These are phyloP conservation scores for Platyrinchus mystaceus DNA, from an alignment of 2,797 vertebrate species.

Conservation along the genomic window DNA sequence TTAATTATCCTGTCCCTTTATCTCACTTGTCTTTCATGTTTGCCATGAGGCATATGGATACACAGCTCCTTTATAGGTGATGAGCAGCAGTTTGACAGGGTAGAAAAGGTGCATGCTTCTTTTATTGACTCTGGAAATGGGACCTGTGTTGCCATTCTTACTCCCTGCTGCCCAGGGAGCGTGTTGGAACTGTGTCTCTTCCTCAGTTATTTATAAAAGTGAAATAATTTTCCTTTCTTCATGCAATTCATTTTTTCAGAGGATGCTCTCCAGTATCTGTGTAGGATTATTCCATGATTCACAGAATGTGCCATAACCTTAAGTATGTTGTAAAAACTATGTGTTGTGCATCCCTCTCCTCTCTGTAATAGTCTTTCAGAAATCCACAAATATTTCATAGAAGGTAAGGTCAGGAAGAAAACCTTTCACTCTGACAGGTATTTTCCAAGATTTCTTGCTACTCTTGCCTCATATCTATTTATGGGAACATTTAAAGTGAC, in stretches of 20 bases:
- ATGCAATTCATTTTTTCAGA: neutral
- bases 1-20: neutral
- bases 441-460: conserved; percentile 29
- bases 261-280: neutral
- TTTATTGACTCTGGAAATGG: neutral
- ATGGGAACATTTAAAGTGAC: conserved; percentile 18
- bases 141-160: neutral
- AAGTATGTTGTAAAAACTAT: neutral
- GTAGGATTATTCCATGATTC: neutral
- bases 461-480: conserved; percentile 21
- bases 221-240: neutral
- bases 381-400: neutral
- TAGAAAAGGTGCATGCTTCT: neutral
- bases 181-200: neutral
- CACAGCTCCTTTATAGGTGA: neutral
- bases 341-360: neutral
- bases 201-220: neutral
- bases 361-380: neutral
- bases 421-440: neutral
- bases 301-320: neutral
- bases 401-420: conserved; percentile 15
- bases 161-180: neutral
- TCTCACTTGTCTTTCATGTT: neutral
- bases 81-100: neutral
- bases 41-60: neutral